Conservation (phyloP, 1,140 invertebrate species). For the Mercenaria mercenaria region DNA sequence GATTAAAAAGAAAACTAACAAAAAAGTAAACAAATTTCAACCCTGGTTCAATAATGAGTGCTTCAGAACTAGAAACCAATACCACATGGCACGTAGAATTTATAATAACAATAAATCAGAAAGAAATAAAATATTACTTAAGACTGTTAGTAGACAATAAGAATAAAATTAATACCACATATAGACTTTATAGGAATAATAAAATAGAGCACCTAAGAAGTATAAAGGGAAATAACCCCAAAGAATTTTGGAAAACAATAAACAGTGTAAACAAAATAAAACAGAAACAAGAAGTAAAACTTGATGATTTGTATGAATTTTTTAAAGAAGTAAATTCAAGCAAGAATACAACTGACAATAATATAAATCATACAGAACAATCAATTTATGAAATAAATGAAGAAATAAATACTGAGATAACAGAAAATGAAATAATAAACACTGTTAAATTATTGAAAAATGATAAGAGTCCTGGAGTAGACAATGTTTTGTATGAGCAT, state of each 20-base stretch:
- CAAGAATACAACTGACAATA: not conserved
- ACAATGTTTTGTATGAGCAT: not conserved
- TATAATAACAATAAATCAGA: not conserved
- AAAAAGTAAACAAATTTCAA: not conserved
- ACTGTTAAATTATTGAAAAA: slow-evolving; percentile 1
- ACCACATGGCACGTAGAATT: not conserved
- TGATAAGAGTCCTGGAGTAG: not conserved
- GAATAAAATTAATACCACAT: not conserved
- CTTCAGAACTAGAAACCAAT: not conserved
- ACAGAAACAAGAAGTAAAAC: not conserved
- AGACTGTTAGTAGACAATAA: not conserved
- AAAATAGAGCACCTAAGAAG: not conserved
- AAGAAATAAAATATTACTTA: not conserved
- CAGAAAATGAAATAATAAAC: not conserved
- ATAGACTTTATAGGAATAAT: not conserved
- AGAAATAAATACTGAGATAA: not conserved
- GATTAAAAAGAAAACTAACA: not conserved
- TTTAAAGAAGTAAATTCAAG: not conserved
- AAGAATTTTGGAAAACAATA: not conserved
- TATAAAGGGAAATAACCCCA: not conserved
- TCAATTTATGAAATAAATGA: not conserved
- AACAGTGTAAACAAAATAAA: not conserved
- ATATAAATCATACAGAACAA: not conserved
- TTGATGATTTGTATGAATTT: not conserved
- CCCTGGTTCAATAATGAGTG: not conserved